These are phyloP conservation scores for Phalacrocorax pelagicus DNA, from an alignment of 2,113 vertebrate species.

Conservation along the genomic window DNA sequence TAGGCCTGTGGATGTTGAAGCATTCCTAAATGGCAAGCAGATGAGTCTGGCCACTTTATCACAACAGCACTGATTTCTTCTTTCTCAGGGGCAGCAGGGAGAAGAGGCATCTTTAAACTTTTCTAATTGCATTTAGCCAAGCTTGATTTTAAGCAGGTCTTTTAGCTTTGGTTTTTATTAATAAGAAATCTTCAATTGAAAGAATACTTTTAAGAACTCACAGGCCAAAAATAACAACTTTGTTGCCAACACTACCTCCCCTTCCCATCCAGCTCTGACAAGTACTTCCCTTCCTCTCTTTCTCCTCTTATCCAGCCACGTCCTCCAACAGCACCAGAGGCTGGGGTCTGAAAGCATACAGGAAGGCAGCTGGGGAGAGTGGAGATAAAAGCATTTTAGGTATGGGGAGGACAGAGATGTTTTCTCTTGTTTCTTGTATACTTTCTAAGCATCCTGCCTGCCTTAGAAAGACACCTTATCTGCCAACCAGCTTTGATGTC, in stretches of 20 bases:
- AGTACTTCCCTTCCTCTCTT: neutral
- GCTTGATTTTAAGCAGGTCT: neutral
- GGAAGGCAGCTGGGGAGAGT: neutral
- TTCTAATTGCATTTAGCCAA: neutral
- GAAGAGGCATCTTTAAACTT: neutral
- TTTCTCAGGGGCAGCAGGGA: neutral
- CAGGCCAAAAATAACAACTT: neutral
- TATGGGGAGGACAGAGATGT: neutral
- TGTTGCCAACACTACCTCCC: neutral
- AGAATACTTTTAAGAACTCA: neutral
- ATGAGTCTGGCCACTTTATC: neutral
- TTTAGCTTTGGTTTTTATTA: neutral
- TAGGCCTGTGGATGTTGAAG: neutral
- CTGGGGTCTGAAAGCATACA: neutral
- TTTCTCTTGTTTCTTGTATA: neutral
- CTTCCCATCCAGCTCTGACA: neutral
- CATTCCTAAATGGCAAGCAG: neutral
- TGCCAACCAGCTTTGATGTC: neutral
- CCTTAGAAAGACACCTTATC: neutral
- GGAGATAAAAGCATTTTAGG: neutral
- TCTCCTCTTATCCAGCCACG: neutral
- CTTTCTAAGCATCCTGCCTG: slow-evolving; percentile 4
- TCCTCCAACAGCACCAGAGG: neutral
- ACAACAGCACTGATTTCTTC: neutral
- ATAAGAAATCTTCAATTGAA: neutral